Evolutionary conservation across 35 echinoderm and acorn worm species (phyloP).

Genomic region (Heliocidaris tuberculata): DNA sequence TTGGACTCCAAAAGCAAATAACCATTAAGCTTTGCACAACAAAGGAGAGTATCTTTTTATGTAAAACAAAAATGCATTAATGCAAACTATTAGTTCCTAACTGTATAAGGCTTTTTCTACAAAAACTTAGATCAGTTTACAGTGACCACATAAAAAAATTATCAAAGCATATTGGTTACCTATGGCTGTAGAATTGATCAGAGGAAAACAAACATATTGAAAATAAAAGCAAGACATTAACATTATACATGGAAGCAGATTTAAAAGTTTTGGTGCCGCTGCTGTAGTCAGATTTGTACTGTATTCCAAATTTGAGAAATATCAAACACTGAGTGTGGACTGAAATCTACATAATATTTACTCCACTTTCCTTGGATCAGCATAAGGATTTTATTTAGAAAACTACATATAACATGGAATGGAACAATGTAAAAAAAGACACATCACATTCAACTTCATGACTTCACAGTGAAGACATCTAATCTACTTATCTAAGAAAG

Average conservation of each 20-base stretch:
- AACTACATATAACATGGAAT: not conserved
- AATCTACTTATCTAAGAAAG: not conserved
- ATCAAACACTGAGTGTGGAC: not conserved
- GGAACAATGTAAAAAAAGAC: not conserved
- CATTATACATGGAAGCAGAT: not conserved
- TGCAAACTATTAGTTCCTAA: not conserved
- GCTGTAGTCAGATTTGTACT: not conserved
- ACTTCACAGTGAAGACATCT: not conserved
- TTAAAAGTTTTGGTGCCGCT: not conserved
- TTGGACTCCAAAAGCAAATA: not conserved
- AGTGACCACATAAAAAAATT: too few relatives aligned
- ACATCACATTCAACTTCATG: not conserved
- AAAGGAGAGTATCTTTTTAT: not conserved
- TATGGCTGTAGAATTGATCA: not conserved
- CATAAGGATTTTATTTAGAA: not conserved
- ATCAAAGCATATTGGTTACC: not conserved
- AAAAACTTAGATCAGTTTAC: not conserved
- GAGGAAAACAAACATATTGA: not conserved
- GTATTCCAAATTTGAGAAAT: not conserved
- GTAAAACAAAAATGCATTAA: not conserved
- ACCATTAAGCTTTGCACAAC: not conserved
- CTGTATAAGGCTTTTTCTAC: too few relatives aligned
- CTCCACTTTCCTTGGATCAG: too few relatives aligned
- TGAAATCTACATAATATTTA: not conserved
- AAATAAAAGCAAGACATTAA: not conserved